Evolutionary conservation across 2,888 invertebrate species (phyloP).

Genomic region (Stramonita haemastoma): DNA sequence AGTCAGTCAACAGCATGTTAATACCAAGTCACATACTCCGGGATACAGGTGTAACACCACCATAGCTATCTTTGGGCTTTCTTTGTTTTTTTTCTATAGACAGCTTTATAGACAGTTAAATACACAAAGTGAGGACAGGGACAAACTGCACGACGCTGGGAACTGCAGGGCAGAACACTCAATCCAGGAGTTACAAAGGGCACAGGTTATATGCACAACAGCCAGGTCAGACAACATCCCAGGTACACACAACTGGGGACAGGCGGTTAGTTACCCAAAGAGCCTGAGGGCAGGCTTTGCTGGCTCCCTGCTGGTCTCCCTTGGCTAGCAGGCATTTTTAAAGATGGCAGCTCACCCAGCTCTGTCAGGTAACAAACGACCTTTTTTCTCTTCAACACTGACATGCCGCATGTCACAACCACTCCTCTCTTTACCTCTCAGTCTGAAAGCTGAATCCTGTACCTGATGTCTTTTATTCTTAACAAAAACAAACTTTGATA

Average conservation of each 20-base stretch:
- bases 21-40: background rate
- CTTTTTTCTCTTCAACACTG: background rate
- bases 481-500: too few relatives aligned
- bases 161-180: too few relatives aligned
- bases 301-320: constrained; percentile 25
- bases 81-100: too few relatives aligned
- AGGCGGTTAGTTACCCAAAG: constrained; percentile 25
- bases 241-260: background rate
- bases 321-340: constrained; percentile 14
- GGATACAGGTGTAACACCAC: background rate
- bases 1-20: background rate
- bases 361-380: constrained; percentile 12
- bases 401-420: background rate
- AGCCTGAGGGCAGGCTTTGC: constrained; percentile 33
- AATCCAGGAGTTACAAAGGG: too few relatives aligned
- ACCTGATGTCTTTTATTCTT: too few relatives aligned
- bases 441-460: too few relatives aligned
- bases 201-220: background rate
- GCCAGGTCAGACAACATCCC: background rate
- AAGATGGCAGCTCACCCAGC: constrained; percentile 32
- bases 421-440: too few relatives aligned
- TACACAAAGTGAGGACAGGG: too few relatives aligned
- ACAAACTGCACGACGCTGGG: too few relatives aligned
- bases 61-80: too few relatives aligned
- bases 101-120: too few relatives aligned